Percentiles rank a stretch among this genome's conserved stretches.
Evolutionary conservation across 1,140 invertebrate genomes (phyloP).

Genomic region (Pogonognathellus flavescens): DNA sequence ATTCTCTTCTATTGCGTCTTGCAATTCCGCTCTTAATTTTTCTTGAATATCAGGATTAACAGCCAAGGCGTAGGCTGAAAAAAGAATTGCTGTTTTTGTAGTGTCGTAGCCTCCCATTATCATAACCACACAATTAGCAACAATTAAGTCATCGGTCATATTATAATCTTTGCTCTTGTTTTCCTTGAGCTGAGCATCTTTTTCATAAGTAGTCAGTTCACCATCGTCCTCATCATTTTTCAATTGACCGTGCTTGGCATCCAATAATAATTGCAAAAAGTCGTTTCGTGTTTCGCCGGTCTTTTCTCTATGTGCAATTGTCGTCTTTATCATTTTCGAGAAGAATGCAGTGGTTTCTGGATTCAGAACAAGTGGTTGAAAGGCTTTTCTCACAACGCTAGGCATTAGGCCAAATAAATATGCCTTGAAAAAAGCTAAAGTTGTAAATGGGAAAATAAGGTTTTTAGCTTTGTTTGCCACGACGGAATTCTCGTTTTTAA

Average conservation of each 20-base stretch:
- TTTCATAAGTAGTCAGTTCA: slow-evolving; percentile 56
- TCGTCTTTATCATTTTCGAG: neutral
- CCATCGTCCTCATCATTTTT: slow-evolving; percentile 16
- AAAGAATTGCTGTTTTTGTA: slow-evolving; percentile 54
- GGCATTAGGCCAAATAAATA: slow-evolving; percentile 1
- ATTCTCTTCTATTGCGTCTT: slow-evolving; percentile 67
- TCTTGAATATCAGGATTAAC: slow-evolving; percentile 71
- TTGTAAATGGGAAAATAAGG: neutral
- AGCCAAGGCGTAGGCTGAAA: slow-evolving; percentile 65
- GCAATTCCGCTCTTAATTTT: slow-evolving; percentile 70
- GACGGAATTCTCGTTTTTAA: slow-evolving; percentile 59
- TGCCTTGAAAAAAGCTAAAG: neutral
- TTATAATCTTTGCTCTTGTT: no score
- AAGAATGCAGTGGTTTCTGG: slow-evolving; percentile 55
- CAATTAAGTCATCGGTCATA: neutral
- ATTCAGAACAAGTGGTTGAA: slow-evolving; percentile 6
- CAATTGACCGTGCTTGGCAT: slow-evolving; percentile 68
- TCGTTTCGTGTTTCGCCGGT: slow-evolving; percentile 60
- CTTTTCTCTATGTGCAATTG: slow-evolving; percentile 43
- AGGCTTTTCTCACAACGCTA: neutral
- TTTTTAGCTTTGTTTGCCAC: slow-evolving; percentile 59
- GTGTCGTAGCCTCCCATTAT: slow-evolving; percentile 67
- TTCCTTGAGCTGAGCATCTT: slow-evolving; percentile 47
- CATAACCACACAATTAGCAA: slow-evolving; percentile 60
- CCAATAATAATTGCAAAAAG: slow-evolving; percentile 71